Evolutionary conservation across 2,888 invertebrate genomes (phyloP).

Genomic region (Drosophila colorata): DNA sequence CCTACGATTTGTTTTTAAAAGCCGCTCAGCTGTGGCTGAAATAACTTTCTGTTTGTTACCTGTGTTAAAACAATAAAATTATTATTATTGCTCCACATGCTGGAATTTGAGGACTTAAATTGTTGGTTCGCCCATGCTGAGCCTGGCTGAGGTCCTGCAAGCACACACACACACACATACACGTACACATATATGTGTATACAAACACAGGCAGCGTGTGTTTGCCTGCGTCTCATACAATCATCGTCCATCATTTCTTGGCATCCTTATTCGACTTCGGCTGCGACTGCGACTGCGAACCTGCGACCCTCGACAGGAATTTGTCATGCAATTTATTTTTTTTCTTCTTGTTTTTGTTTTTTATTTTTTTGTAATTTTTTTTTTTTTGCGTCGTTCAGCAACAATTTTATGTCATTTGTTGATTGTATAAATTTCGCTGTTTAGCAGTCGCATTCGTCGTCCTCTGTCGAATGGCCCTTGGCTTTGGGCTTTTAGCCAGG

Average conservation of each 20-base stretch:
- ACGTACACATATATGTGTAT: constrained; percentile 1
- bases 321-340: constrained; percentile 75
- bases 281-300: constrained; percentile 26
- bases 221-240: constrained; percentile 53
- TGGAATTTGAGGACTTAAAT: constrained; percentile 80
- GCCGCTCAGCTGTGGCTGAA: constrained; percentile 81
- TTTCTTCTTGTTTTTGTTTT: constrained; percentile 10
- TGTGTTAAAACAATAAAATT: constrained; percentile 84
- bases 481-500: constrained; percentile 14
- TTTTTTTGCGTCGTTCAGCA: constrained; percentile 52
- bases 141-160: background rate
- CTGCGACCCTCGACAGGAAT: constrained; percentile 60
- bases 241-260: constrained; percentile 75
- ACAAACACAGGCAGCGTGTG: constrained; percentile 5
- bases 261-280: constrained; percentile 44
- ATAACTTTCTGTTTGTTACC: constrained; percentile 80
- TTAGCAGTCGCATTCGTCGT: constrained; percentile 57
- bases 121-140: constrained; percentile 48
- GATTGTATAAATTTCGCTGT: constrained; percentile 77
- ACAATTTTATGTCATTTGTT: constrained; percentile 78
- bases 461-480: constrained; percentile 26
- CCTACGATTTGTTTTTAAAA: constrained; percentile 80
- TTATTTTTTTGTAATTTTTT: constrained; percentile 11
- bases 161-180: constrained; percentile 17
- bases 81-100: constrained; percentile 83